Evolutionary conservation across 1,140 invertebrate species (phyloP).

Genomic region (Drosophila melanica): DNA sequence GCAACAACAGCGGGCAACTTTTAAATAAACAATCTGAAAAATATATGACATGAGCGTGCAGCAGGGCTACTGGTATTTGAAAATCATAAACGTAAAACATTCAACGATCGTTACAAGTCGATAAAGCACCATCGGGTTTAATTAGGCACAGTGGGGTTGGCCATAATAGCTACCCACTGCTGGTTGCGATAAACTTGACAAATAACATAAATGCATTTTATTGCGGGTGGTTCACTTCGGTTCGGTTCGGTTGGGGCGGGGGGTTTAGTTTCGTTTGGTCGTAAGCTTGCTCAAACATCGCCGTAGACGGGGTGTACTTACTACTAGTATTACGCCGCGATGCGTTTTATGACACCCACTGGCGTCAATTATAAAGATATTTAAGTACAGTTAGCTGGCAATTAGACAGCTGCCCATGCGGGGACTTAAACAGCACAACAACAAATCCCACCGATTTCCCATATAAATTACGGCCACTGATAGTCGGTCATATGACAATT

Average conservation of each 20-base stretch:
- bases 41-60: constrained; percentile 44
- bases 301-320: constrained; percentile 44
- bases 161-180: constrained; percentile 8
- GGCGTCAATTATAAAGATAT: constrained; percentile 82
- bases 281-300: constrained; percentile 39
- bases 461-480: constrained; percentile 67
- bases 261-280: neutral
- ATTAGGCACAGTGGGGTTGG: constrained; percentile 54
- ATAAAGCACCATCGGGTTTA: constrained; percentile 68
- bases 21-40: constrained; percentile 63
- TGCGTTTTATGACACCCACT: constrained; percentile 74
- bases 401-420: constrained; percentile 48
- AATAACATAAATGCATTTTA: constrained; percentile 82
- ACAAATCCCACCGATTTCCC: constrained; percentile 63
- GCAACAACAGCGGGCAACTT: too few relatives aligned
- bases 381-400: constrained; percentile 81
- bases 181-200: constrained; percentile 74
- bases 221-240: constrained; percentile 66
- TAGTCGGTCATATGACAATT: constrained; percentile 79
- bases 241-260: neutral
- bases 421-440: constrained; percentile 23
- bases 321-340: constrained; percentile 74
- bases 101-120: constrained; percentile 73
- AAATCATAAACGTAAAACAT: constrained; percentile 61
- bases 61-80: constrained; percentile 70